Conservation (phyloP, 2,888 invertebrate genomes). For the Callyntrura guangdongensis region DNA sequence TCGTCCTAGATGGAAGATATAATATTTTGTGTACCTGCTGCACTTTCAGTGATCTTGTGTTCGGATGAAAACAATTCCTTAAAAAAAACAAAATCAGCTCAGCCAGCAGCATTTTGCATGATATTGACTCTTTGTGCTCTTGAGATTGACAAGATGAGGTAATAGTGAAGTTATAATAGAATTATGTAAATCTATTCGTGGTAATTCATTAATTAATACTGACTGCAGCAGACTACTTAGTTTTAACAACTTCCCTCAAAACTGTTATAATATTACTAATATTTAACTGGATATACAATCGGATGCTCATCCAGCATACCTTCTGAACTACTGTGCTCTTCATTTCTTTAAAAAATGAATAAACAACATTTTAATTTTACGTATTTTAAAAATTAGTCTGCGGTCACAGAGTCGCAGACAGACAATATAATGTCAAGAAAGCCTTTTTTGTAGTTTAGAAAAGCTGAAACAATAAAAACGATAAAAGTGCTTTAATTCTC, state of each 20-base stretch:
- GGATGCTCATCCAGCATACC: neutral
- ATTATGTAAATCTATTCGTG: constrained; percentile 31
- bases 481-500: no score
- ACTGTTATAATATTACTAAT: constrained; percentile 9
- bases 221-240: constrained; percentile 72
- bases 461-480: no score
- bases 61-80: constrained; percentile 67
- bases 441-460: no score
- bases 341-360: constrained; percentile 2
- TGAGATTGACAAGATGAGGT: constrained; percentile 76
- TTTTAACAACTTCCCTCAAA: constrained; percentile 42
- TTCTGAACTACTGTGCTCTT: neutral
- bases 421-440: no score
- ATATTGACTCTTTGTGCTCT: constrained; percentile 78
- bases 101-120: constrained; percentile 76
- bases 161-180: constrained; percentile 44
- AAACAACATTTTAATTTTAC: neutral
- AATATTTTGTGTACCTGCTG: constrained; percentile 77
- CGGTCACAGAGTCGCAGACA: no score
- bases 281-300: neutral
- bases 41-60: constrained; percentile 80
- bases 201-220: constrained; percentile 50
- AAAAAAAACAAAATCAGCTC: constrained; percentile 73
- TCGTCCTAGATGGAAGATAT: constrained; percentile 53
- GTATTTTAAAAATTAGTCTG: no score